Conservation (phyloP, 1,140 invertebrate species). For the Drosophila leontia region DNA sequence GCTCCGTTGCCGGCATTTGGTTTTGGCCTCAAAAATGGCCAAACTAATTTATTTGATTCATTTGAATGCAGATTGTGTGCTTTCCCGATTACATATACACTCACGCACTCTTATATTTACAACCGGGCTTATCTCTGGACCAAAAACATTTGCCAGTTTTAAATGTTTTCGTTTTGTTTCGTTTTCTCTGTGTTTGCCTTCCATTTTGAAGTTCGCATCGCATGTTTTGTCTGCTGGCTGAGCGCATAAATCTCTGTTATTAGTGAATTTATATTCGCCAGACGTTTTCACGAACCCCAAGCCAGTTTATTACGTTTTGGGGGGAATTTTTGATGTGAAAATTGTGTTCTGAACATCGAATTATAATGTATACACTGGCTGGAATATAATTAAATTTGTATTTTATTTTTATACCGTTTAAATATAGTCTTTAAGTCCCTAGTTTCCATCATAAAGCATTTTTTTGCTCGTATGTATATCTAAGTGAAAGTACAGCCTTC, state of each 20-base stretch:
- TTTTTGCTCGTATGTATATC: not conserved
- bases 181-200: conserved; percentile 25
- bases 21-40: conserved; percentile 62
- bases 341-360: not conserved
- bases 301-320: conserved; percentile 50
- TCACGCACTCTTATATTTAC: conserved; percentile 17
- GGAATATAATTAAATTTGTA: not conserved
- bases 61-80: conserved; percentile 82
- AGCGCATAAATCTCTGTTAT: conserved; percentile 72
- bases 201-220: conserved; percentile 30
- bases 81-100: conserved; percentile 28
- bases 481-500: conserved; percentile 2
- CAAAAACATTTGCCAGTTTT: conserved; percentile 45
- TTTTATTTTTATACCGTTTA: not conserved
- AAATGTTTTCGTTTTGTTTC: conserved; percentile 31
- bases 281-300: conserved; percentile 58
- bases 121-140: conserved; percentile 54
- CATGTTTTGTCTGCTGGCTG: conserved; percentile 11
- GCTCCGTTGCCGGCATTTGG: conserved; percentile 27
- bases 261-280: conserved; percentile 66
- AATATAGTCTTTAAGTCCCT: not conserved
- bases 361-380: not conserved
- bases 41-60: conserved; percentile 83
- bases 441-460: not conserved
- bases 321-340: conserved; percentile 19